These are phyloP conservation scores for Propsilocerus akamusi DNA, from an alignment of 1,140 invertebrate species.

Conservation along the genomic window DNA sequence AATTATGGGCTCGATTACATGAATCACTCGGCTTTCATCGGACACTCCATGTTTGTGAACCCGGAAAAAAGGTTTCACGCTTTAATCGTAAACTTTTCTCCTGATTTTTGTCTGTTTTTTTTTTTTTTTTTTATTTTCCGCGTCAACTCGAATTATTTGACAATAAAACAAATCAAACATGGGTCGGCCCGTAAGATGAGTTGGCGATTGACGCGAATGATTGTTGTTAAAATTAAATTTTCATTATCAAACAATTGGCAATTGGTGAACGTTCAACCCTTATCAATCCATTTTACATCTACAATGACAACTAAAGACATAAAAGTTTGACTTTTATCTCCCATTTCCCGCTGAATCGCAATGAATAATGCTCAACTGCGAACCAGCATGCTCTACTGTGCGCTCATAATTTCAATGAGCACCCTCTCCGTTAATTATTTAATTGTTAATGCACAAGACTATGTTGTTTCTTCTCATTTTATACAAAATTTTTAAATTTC, in stretches of 20 bases:
- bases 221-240: no score
- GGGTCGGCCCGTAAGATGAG: no score
- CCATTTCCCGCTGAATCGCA: not conserved
- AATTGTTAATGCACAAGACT: slow-evolving; percentile 3
- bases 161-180: no score
- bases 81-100: no score
- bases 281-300: slow-evolving; percentile 4
- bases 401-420: not conserved
- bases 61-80: not conserved
- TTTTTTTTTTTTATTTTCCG: not conserved
- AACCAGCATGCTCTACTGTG: not conserved
- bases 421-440: not conserved
- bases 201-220: no score
- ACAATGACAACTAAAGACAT: not conserved
- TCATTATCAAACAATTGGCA: slow-evolving; percentile 2
- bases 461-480: slow-evolving; percentile 1
- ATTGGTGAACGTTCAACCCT: slow-evolving; percentile 3
- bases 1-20: not conserved
- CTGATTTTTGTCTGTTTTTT: not conserved
- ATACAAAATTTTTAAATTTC: not conserved
- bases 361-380: no score
- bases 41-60: not conserved
- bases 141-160: no score
- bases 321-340: not conserved
- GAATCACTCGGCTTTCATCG: not conserved